Base-by-base conservation (phyloP, 2,797 vertebrate genomes). In the Premnoplex brunnescens region DNA sequence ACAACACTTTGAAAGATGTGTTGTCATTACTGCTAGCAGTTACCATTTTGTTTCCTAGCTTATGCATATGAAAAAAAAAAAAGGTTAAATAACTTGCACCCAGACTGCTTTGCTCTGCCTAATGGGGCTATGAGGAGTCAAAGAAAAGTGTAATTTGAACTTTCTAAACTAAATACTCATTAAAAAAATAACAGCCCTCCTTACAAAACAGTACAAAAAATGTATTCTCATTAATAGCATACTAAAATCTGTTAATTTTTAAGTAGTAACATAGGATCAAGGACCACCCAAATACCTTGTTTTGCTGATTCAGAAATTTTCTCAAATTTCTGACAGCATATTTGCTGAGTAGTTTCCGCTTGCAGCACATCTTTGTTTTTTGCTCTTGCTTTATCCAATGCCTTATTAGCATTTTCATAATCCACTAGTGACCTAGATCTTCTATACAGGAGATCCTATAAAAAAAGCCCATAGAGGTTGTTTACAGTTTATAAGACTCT, bases 391-490 rank as follows among this genome's bases (percentile, higher is more conserved):
- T 99, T 99, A 96, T 99, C 99, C 97, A 99, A 95, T 83, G 99
- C 99, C 97, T 99, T 99, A 98, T 99, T 99, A 69, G 99, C 99
- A 64, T 99, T 99, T 98, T 99, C 99, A 86, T 99, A 99, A 98
- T 99, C 99, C 92, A 99, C 99, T 96, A 99, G 98, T 79, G 99
- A 98, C 84, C 99, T 98, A 91, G 99, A 99, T 98, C 99, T 98
- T 97, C 99, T 98, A 97, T 99, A 99, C 9, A 99, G 97, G 84
- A 99, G 98, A 97, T 99, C 99, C 99, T 99, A 91, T 60, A 86
- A 69, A 66, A 90, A 78, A 75, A 77, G 24, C 19, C 7, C 17
- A 71, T 44, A 62, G 78, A 82, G 26, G 7, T 79, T 51, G 7
- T 6, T 85, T 24, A 67, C 37, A 62, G 24, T 89, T 80, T 54